phyloP scores from a whole-genome alignment of 92 coral and sea anemone species.

The Virgularia gustaviana region DNA sequence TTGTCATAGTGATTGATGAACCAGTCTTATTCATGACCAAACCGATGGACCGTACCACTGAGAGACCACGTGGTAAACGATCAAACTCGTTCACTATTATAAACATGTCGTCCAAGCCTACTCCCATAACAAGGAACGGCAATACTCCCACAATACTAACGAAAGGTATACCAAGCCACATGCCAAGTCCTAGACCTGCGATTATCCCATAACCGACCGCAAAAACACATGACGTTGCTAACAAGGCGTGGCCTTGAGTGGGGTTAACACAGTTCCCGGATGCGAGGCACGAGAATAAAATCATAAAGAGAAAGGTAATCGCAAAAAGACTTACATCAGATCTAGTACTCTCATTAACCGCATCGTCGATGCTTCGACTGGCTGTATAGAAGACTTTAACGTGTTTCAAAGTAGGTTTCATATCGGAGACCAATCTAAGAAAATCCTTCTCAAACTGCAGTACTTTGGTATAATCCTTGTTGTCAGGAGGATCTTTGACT shows the following conservation, averaged over 20 bases:
- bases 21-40: conserved; percentile 77
- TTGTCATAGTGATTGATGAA: conserved; percentile 92
- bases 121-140: conserved; percentile 48
- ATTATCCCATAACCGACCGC: conserved; percentile 85
- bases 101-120: conserved; percentile 90
- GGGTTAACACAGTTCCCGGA: conserved; percentile 42
- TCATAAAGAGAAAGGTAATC: conserved; percentile 36
- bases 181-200: conserved; percentile 71
- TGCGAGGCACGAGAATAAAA: conserved; percentile 31
- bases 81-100: conserved; percentile 82
- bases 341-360: conserved; percentile 39
- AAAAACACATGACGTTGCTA: conserved; percentile 67
- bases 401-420: conserved; percentile 17
- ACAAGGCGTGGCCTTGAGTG: conserved; percentile 37
- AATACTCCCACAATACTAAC: conserved; percentile 29
- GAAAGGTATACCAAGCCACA: conserved; percentile 36
- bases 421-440: neutral
- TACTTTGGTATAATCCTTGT: conserved; percentile 25
- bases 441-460: conserved; percentile 5
- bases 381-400: conserved; percentile 34
- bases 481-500: conserved; percentile 47
- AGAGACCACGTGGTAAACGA: conserved; percentile 53
- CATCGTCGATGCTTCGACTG: conserved; percentile 45
- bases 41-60: conserved; percentile 59
- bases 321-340: conserved; percentile 40